These are phyloP conservation scores for Lampropteryx suffumata DNA, from an alignment of 2,888 invertebrate genomes.

Conservation along the genomic window DNA sequence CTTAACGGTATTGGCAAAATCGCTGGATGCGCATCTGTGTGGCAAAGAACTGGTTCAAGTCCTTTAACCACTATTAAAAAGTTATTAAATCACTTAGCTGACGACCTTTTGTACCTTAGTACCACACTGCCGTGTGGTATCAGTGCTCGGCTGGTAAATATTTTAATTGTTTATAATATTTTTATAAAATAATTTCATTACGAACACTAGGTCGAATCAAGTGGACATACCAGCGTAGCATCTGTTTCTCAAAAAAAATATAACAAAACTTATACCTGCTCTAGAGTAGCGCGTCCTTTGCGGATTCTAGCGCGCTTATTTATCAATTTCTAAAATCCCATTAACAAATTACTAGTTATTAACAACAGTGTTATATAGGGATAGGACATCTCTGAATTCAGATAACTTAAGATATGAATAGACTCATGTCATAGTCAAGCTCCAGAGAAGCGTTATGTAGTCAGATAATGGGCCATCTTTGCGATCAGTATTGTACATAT, in stretches of 20 bases:
- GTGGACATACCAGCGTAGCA: constrained; percentile 43
- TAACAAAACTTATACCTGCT: constrained; percentile 40
- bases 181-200: not conserved
- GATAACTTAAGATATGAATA: too few species aligned
- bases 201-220: constrained; percentile 2
- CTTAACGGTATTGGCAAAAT: not conserved
- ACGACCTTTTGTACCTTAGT: too few species aligned
- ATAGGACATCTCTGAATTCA: too few species aligned
- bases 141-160: constrained; percentile 11
- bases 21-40: not conserved
- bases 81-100: too few species aligned
- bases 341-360: not conserved
- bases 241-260: constrained; percentile 24
- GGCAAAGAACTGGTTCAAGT: not conserved
- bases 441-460: too few species aligned
- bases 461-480: too few species aligned
- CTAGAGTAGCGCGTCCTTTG: constrained; percentile 43
- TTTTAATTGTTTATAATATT: constrained; percentile 3
- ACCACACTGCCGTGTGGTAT: not conserved
- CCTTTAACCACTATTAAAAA: not conserved
- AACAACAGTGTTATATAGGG: not conserved
- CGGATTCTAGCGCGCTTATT: constrained; percentile 40
- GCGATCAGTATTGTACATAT: too few species aligned
- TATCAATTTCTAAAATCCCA: constrained; percentile 46
- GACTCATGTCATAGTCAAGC: too few species aligned